Evolutionary conservation across 2,888 invertebrate genomes (phyloP).

Genomic region (Tachystola acroxantha): DNA sequence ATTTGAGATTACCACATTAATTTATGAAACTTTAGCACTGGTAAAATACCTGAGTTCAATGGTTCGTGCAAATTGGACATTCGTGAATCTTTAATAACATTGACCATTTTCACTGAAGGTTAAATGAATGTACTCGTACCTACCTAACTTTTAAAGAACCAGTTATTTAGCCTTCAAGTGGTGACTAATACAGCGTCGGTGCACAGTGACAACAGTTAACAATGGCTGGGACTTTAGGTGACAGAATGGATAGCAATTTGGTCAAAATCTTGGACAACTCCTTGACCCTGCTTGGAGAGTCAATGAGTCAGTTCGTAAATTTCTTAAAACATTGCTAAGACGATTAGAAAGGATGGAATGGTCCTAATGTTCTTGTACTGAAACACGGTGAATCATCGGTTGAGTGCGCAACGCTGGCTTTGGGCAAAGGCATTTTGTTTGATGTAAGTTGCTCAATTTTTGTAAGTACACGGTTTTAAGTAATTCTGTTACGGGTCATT

Average conservation of each 20-base stretch:
- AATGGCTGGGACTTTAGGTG: not conserved
- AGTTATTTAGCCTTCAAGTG: not conserved
- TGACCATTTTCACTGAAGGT: too few relatives aligned
- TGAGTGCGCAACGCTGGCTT: constrained; percentile 24
- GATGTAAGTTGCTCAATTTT: constrained; percentile 22
- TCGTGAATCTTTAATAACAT: too few relatives aligned
- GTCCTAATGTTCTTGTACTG: constrained; percentile 16
- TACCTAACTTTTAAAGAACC: not conserved
- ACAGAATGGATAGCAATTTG: not conserved
- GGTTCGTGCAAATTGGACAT: too few relatives aligned
- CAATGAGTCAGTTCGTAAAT: too few relatives aligned
- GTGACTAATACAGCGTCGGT: not conserved
- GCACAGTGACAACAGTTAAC: not conserved
- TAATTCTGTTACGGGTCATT: constrained; percentile 46
- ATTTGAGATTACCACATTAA: too few relatives aligned
- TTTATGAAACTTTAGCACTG: too few relatives aligned
- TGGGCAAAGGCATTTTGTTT: constrained; percentile 29
- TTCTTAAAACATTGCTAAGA: not conserved
- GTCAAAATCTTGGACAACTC: too few relatives aligned
- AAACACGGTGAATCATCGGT: constrained; percentile 33
- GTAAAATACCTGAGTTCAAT: too few relatives aligned
- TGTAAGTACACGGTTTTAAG: constrained; percentile 18
- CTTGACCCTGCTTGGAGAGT: too few relatives aligned
- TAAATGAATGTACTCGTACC: too few relatives aligned
- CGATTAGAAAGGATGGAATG: constrained; percentile 4